Base-by-base conservation (phyloP, 2,888 invertebrate species). In the Lottia scabra region DNA sequence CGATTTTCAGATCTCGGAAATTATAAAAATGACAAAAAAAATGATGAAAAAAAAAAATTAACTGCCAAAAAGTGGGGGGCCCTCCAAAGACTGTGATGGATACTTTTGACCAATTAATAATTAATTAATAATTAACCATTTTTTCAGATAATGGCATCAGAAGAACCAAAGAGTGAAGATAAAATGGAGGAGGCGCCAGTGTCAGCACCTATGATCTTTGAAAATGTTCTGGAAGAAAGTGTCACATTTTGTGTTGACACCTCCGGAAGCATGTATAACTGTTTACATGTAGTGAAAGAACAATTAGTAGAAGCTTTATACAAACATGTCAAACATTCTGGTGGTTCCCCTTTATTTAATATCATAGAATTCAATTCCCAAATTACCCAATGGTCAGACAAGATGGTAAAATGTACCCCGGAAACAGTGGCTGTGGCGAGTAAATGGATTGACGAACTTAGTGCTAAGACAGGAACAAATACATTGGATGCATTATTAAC, bases 221-320 rank as follows among this genome's bases (percentile, higher is more conserved):
- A 38, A 2, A 82, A 83, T 62, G 80, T 87, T 0, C 71, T 80
- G 12, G 88, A 89, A 75, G 82, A 81, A 19, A 86, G 86, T 81
- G 87, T 88, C 2, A 86, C 85, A n/a, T 88, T 89, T 77, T 88
- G 87, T 75, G 78, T 89, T n/a, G 89, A 89, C 72, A 88, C 89
- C 26, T 88, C 89, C n/a, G 89, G 88, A 0, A 87, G 86, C 69
- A 89, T 89, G 89, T 88, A 86, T 78, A 81, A 77, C 66, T 77
- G 80, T 15, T 78, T 89, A n/a, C 84, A 85, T 23, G 84, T 85
- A 65, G 86, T 89, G 0, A 88, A 89, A 68, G 85, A 88, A 71
- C 88, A 89, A 70, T 77, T 89, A 38, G 78, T 84, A 38, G 87
- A 88, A 75, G 83, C 84, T 5, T 77, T 89, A 1, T 56, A 76